Conservation (phyloP, 2,797 vertebrate species). For the Eulemur albifrons region DNA sequence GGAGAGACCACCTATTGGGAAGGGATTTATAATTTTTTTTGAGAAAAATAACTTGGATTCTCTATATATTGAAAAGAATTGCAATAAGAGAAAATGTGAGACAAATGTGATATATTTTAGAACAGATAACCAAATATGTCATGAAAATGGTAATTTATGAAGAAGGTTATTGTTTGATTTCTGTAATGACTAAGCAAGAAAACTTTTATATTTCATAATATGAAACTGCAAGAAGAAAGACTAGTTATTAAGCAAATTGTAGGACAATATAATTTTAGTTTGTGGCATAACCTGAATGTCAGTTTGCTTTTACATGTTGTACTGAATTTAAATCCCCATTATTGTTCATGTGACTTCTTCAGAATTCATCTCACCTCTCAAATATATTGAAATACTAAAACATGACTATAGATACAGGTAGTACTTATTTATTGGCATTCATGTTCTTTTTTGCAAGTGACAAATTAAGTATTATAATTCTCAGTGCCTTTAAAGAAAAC, state of each 20-base stretch:
- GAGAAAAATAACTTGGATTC: not conserved
- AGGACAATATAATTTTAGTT: constrained; percentile 53
- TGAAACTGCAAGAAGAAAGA: constrained; percentile 50
- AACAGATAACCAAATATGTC: constrained; percentile 43
- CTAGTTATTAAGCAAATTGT: constrained; percentile 52
- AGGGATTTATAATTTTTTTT: not conserved
- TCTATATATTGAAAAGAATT: constrained; percentile 12
- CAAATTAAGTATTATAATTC: constrained; percentile 52
- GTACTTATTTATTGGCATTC: constrained; percentile 60
- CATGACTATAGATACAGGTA: not conserved
- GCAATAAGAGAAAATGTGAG: not conserved
- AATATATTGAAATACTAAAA: constrained; percentile 42
- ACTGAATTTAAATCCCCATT: constrained; percentile 52
- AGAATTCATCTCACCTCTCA: constrained; percentile 1
- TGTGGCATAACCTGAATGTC: not conserved
- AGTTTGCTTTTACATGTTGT: not conserved
- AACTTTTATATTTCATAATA: constrained; percentile 57
- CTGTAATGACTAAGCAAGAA: constrained; percentile 25
- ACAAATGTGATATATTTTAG: not conserved
- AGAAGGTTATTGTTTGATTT: constrained; percentile 47
- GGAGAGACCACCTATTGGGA: not conserved
- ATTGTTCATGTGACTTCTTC: constrained; percentile 42
- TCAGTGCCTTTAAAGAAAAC: constrained; percentile 3
- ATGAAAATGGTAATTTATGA: constrained; percentile 53
- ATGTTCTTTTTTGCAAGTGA: constrained; percentile 16